phyloP scores from a whole-genome alignment of 2,797 vertebrate species.

The Crenuchus spilurus region DNA sequence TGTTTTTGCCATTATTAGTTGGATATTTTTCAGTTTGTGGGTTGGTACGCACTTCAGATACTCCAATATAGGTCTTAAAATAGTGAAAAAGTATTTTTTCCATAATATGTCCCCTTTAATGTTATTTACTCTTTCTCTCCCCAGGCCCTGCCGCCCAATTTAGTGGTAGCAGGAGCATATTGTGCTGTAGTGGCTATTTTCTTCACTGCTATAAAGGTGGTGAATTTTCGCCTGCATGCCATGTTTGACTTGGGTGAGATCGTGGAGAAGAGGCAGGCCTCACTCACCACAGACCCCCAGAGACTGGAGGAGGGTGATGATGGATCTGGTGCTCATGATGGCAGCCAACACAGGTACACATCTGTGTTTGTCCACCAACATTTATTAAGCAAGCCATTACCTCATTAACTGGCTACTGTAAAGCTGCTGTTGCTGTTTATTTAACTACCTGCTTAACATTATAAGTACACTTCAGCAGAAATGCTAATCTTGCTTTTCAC shows the following conservation, averaged over 20 bases:
- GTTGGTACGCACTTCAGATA: too few species aligned
- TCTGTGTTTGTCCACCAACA: neutral
- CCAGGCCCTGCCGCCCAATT: slow-evolving; percentile 86
- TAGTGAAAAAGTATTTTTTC: too few species aligned
- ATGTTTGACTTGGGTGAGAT: slow-evolving; percentile 93
- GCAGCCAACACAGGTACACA: slow-evolving; percentile 77
- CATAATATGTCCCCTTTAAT: neutral
- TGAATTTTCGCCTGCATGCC: slow-evolving; percentile 88
- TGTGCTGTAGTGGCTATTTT: slow-evolving; percentile 86
- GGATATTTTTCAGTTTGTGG: too few species aligned
- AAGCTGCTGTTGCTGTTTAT: neutral
- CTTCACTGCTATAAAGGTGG: slow-evolving; percentile 86
- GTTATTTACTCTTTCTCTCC: neutral
- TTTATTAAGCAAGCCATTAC: neutral
- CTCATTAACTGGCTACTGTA: neutral
- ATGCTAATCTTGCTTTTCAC: neutral
- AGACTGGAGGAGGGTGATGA: slow-evolving; percentile 83
- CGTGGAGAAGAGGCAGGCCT: slow-evolving; percentile 87
- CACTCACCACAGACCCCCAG: slow-evolving; percentile 75
- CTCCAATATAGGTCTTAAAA: too few species aligned
- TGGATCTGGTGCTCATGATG: slow-evolving; percentile 73
- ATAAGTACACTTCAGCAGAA: neutral
- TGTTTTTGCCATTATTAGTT: too few species aligned
- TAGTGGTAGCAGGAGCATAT: slow-evolving; percentile 84
- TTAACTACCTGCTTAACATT: too few species aligned